A percentile compares a stretch with the other conserved stretches of the same genome.
Conservation (phyloP, 2,797 vertebrate species). For the Gymnoscopelus microlampas region DNA sequence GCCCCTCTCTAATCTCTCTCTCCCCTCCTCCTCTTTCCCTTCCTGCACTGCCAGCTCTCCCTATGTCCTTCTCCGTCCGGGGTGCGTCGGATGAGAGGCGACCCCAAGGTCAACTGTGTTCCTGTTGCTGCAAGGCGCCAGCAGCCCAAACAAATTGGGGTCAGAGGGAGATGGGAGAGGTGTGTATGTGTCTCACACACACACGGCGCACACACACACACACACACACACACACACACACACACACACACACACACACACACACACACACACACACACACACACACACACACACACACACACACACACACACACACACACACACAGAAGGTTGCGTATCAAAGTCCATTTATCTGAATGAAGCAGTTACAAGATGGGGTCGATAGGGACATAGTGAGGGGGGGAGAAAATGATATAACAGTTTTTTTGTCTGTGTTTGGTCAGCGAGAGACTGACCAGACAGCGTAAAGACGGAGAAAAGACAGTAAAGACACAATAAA, state of each 20-base stretch:
- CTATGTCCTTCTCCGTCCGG: conserved; percentile 55
- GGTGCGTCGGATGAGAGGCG: conserved; percentile 59
- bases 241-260: conserved; percentile 19
- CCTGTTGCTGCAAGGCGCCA: conserved; percentile 58
- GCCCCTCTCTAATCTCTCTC: conserved; percentile 28
- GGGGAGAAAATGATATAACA: too few relatives aligned
- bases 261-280: conserved; percentile 9
- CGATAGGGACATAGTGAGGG: conserved; percentile 22
- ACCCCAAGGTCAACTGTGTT: conserved; percentile 59
- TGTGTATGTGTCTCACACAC: conserved; percentile 17
- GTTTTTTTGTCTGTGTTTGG: too few relatives aligned
- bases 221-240: not conserved
- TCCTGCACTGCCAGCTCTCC: conserved; percentile 28
- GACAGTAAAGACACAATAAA: too few relatives aligned
- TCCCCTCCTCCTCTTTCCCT: not conserved
- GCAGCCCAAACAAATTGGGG: conserved; percentile 72
- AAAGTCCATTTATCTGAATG: conserved; percentile 17
- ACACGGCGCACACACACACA: too few relatives aligned
- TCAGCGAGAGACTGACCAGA: not conserved
- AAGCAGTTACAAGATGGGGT: conserved; percentile 3
- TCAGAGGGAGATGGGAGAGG: conserved; percentile 45
- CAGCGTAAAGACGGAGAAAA: conserved; percentile 12
- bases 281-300: not conserved
- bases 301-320: not conserved
- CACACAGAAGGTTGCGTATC: conserved; percentile 19